Evolutionary conservation across 2,888 invertebrate genomes (phyloP).

Genomic region (Omphaloscelis lunosa): DNA sequence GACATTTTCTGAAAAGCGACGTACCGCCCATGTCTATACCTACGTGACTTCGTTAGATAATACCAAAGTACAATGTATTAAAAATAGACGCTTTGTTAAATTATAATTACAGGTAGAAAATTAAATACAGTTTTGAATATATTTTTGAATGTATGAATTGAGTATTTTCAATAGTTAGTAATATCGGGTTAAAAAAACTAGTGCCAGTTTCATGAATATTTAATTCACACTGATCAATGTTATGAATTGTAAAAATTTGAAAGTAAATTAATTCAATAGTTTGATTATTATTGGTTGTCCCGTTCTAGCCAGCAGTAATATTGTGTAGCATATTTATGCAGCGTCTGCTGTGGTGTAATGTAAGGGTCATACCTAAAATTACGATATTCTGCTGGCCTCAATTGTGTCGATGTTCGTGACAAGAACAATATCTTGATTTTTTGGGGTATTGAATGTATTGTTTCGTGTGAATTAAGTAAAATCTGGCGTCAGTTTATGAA

Average conservation of each 20-base stretch:
- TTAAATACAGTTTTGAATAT: conserved; percentile 48
- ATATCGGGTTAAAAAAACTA: conserved; percentile 9
- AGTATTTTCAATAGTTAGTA: conserved; percentile 48
- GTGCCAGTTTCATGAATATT: conserved; percentile 16
- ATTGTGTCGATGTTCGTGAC: too few species aligned
- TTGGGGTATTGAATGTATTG: background rate
- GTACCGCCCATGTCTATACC: conserved; percentile 23
- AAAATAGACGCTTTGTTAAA: conserved; percentile 62
- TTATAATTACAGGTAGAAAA: conserved; percentile 64
- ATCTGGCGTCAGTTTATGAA: background rate
- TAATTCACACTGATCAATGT: conserved; percentile 37
- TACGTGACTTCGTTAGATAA: conserved; percentile 15
- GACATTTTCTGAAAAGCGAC: background rate
- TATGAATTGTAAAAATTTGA: background rate
- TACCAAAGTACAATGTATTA: conserved; percentile 35
- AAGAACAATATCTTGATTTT: background rate
- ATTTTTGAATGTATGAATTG: conserved; percentile 55
- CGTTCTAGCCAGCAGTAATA: background rate
- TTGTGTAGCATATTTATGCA: background rate
- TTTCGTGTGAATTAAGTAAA: conserved; percentile 19
- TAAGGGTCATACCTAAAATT: background rate
- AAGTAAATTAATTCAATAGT: background rate
- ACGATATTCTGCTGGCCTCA: background rate
- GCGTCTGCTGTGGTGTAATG: too few species aligned
- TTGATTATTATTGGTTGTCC: background rate